Evolutionary conservation across 2,888 invertebrate genomes (phyloP), one percentile per base, ranked within the genome.

Genomic region (Phaedon cochleariae): DNA sequence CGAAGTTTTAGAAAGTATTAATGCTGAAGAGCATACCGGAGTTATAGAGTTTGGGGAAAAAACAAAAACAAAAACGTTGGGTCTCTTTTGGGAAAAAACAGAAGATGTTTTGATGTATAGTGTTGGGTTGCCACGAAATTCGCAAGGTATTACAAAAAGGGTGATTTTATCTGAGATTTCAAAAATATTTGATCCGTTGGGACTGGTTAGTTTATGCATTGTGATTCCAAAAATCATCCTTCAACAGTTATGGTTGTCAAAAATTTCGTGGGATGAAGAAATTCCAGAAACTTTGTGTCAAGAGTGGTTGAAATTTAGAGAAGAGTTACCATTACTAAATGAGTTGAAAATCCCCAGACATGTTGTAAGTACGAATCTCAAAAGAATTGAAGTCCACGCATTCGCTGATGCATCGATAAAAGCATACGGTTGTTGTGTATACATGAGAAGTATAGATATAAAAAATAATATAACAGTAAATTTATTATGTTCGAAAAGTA

Each of bases 231-330:
- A 68, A 59, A 54, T 68, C n/a, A n/a, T 65, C 7, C 51, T 65
- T 18, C 68, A 68, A 58, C 17, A 53, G 20, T 34, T 62, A 6
- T 68, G 65, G 68, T n/a, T 46, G 31, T 10, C 31, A 10, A 68
- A 63, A 55, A 20, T 63, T 10, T 29, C 48, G 12, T 68, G 68
- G 63, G 59, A 68, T 55, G 64, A 68, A 20, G n/a, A n/a, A n/a
- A n/a, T n/a, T n/a, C 34, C 53, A 5, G 20, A 10, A 3, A 18
- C 6, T 29, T 29, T 52, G 12, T 15, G 4, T 21, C 9, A 5
- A 12, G 10, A 3, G 3, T 15, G 7, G 31, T 6, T 12, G 10
- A 53, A 1, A n/a, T 53, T 1, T 12, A n/a, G 5, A 18, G n/a
- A 17, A 31, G n/a, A 53, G n/a, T 2, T 53, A n/a, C 31, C 12